These are phyloP conservation scores for Brachyptera putata DNA, from an alignment of 2,888 invertebrate species.

Conservation along the genomic window DNA sequence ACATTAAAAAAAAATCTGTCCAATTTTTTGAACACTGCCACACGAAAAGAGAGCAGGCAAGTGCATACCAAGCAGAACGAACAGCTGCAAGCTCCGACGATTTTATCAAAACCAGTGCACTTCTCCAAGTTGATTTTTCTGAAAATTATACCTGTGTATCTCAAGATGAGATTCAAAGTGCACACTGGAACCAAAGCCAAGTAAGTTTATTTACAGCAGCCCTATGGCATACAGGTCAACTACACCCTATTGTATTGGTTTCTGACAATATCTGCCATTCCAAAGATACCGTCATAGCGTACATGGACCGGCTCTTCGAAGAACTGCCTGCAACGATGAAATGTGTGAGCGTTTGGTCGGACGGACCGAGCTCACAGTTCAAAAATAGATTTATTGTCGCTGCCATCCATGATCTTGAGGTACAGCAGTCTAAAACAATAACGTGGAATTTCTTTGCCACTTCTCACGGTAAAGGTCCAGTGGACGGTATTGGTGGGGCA, in stretches of 20 bases:
- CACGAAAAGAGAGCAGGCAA: too few species aligned
- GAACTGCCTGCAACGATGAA: background rate
- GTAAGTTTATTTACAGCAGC: constrained; percentile 18
- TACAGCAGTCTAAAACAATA: constrained; percentile 5
- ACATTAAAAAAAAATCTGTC: too few species aligned
- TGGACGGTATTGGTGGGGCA: constrained; percentile 1
- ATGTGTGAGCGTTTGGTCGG: constrained; percentile 18
- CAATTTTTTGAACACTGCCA: too few species aligned
- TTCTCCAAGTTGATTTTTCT: constrained; percentile 15
- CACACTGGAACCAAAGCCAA: constrained; percentile 20
- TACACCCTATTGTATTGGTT: background rate
- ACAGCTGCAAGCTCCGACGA: too few species aligned
- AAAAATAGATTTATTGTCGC: constrained; percentile 21
- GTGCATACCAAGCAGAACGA: too few species aligned
- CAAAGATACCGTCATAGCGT: constrained; percentile 10
- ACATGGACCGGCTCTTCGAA: constrained; percentile 12
- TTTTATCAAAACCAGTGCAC: too few species aligned
- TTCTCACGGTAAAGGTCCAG: constrained; percentile 7
- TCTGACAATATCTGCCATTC: constrained; percentile 11
- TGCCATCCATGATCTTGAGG: background rate
- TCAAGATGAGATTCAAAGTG: constrained; percentile 18
- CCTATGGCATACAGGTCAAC: background rate
- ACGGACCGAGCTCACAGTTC: constrained; percentile 16
- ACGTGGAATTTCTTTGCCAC: constrained; percentile 6
- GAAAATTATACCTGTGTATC: constrained; percentile 15